Evolutionary conservation across 1,140 invertebrate species (phyloP).

Genomic region (Sarcophaga bullata): DNA sequence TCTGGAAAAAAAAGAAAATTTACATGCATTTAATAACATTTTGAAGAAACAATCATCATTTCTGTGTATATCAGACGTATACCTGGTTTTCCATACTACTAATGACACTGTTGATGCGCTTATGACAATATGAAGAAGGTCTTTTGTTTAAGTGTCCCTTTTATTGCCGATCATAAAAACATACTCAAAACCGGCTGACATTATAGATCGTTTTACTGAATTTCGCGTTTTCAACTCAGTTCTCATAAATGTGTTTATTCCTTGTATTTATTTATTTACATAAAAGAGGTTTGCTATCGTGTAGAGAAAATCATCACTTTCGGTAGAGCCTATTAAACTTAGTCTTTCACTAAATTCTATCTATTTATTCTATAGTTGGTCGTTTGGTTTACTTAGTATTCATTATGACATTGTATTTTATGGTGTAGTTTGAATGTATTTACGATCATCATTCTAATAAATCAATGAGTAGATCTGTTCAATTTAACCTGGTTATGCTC

Average conservation of each 20-base stretch:
- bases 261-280: background rate
- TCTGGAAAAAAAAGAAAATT: background rate
- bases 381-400: background rate
- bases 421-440: background rate
- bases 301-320: background rate
- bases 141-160: constrained; percentile 41
- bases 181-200: background rate
- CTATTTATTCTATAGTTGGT: background rate
- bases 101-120: constrained; percentile 33
- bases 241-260: background rate
- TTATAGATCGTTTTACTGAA: background rate
- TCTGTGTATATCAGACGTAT: background rate
- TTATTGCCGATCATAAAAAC: constrained; percentile 13
- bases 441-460: background rate
- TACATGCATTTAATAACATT: background rate
- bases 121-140: constrained; percentile 14
- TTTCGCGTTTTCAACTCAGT: background rate
- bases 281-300: background rate
- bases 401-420: background rate
- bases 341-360: background rate
- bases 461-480: background rate
- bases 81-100: background rate
- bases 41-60: background rate
- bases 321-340: background rate
- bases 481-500: background rate